These are phyloP conservation scores for Rhynchonycteris naso DNA, from an alignment of 2,797 vertebrate genomes.

Conservation along the genomic window DNA sequence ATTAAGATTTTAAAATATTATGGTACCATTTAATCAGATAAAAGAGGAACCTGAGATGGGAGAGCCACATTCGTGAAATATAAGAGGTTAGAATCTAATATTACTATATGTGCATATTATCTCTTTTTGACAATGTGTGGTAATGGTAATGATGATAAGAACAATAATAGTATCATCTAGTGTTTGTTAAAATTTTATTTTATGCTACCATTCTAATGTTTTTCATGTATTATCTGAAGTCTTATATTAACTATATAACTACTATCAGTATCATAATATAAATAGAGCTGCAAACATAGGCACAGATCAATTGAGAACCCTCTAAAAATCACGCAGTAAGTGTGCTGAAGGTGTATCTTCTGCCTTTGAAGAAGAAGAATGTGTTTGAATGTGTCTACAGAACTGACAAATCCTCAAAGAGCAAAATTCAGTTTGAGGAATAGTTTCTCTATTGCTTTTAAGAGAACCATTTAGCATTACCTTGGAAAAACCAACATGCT, in stretches of 20 bases:
- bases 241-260: not conserved
- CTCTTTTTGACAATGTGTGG: not conserved
- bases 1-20: not conserved
- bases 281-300: not conserved
- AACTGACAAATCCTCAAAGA: not conserved
- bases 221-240: not conserved
- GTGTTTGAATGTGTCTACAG: not conserved
- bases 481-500: not conserved
- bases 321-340: not conserved
- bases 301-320: not conserved
- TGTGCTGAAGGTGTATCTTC: not conserved
- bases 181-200: not conserved
- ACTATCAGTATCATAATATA: not conserved
- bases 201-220: not conserved
- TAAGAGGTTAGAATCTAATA: not conserved
- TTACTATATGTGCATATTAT: not conserved
- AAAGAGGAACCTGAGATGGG: not conserved
- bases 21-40: not conserved
- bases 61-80: not conserved
- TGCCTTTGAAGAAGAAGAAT: not conserved
- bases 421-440: constrained; percentile 6
- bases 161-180: not conserved
- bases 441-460: not conserved
- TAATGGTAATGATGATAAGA: not conserved
- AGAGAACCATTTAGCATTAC: not conserved